phyloP scores from a whole-genome alignment of 2,797 vertebrate genomes.

The Cyprinella venusta region DNA sequence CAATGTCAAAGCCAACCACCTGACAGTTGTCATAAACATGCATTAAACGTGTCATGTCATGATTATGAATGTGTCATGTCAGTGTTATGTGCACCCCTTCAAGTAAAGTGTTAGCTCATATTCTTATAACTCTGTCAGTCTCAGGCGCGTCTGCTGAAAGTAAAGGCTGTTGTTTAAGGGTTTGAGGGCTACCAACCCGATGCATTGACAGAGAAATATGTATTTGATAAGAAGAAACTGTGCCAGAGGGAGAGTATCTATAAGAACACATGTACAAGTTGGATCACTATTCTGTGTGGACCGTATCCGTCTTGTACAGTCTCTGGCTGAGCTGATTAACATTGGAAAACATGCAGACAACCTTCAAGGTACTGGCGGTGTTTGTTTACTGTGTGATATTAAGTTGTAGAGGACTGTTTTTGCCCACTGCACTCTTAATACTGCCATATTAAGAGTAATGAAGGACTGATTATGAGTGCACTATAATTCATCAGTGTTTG shows the following conservation, averaged over 20 bases:
- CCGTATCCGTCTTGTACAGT: background rate
- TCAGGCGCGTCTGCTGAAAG: too few relatives aligned
- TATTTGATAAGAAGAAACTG: background rate
- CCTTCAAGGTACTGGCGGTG: background rate
- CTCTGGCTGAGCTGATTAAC: background rate
- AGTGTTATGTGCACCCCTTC: too few relatives aligned
- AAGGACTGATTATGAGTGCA: background rate
- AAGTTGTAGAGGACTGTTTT: background rate
- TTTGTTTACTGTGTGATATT: background rate
- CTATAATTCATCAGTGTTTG: background rate
- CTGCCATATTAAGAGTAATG: background rate
- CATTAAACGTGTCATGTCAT: too few relatives aligned
- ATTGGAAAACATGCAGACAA: background rate
- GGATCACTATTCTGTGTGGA: background rate
- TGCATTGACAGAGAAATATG: background rate
- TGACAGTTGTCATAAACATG: too few relatives aligned
- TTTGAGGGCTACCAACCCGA: background rate
- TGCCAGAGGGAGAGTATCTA: background rate
- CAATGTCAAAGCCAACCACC: too few relatives aligned
- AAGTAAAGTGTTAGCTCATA: too few relatives aligned
- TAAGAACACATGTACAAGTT: background rate
- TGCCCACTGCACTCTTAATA: too few relatives aligned
- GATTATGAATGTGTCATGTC: too few relatives aligned
- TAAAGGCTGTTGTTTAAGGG: too few relatives aligned
- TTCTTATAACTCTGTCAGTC: too few relatives aligned